Conservation (phyloP, 1,140 invertebrate genomes). For the Ridgeia piscesae region DNA sequence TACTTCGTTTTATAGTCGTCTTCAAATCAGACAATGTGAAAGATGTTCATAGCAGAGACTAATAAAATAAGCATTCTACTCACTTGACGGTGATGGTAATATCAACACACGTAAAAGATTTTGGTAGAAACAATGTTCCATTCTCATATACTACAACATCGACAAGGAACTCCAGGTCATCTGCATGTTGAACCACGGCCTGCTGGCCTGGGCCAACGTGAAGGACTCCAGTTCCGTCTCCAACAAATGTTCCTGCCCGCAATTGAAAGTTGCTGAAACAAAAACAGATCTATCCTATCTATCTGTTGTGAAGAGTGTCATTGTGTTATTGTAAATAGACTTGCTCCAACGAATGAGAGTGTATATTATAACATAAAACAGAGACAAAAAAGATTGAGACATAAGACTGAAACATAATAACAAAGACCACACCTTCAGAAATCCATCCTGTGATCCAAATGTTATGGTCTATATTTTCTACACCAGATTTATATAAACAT, state of each 20-base stretch:
- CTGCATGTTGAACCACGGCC: slow-evolving; percentile 37
- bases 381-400: no score
- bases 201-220: slow-evolving; percentile 40
- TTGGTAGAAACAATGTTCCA: slow-evolving; percentile 38
- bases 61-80: slow-evolving; percentile 20
- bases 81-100: slow-evolving; percentile 40
- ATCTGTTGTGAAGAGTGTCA: no score
- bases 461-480: no score
- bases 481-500: no score
- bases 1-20: no score
- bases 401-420: no score
- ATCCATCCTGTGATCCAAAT: no score
- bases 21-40: no score
- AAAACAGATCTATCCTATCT: neutral
- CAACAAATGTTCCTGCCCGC: slow-evolving; percentile 20
- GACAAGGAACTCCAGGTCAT: slow-evolving; percentile 40
- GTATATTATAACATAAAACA: neutral
- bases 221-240: slow-evolving; percentile 40
- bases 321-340: no score
- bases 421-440: no score
- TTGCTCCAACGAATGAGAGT: no score
- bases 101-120: slow-evolving; percentile 37
- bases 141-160: slow-evolving; percentile 43
- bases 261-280: neutral
- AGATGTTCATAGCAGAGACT: no score